phyloP scores from a whole-genome alignment of 92 coral and sea anemone species.

The Paramuricea clavata region DNA sequence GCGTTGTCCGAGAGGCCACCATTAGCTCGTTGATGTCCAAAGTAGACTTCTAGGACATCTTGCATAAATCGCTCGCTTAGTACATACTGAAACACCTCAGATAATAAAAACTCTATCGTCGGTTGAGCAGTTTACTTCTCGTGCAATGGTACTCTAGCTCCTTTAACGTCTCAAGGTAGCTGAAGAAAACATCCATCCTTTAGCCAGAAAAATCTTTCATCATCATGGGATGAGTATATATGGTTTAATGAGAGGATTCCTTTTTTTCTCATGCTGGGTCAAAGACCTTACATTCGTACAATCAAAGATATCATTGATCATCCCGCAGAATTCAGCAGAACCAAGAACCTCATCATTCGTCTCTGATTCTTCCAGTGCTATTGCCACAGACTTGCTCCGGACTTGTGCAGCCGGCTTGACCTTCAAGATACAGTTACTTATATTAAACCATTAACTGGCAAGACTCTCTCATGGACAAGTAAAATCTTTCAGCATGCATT shows the following conservation, averaged over 20 bases:
- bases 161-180: conserved; percentile 39
- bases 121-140: conserved; percentile 40
- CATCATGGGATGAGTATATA: conserved; percentile 44
- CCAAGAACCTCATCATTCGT: conserved; percentile 35
- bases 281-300: conserved; percentile 51
- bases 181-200: conserved; percentile 41
- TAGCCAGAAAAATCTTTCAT: conserved; percentile 41
- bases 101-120: not conserved
- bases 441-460: too few relatives aligned
- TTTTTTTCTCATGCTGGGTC: not conserved
- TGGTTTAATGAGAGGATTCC: conserved; percentile 47
- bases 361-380: conserved; percentile 32
- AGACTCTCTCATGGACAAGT: too few relatives aligned
- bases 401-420: conserved; percentile 34
- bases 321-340: conserved; percentile 51
- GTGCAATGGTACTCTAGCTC: conserved; percentile 21
- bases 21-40: not conserved
- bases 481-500: too few relatives aligned
- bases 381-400: conserved; percentile 51
- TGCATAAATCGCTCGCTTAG: not conserved
- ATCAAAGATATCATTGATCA: conserved; percentile 57
- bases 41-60: not conserved
- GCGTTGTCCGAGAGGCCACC: not conserved
- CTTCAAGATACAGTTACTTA: not conserved
- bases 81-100: not conserved